phyloP scores from a whole-genome alignment of 2,113 vertebrate genomes.

The Sphaerodactylus townsendi region DNA sequence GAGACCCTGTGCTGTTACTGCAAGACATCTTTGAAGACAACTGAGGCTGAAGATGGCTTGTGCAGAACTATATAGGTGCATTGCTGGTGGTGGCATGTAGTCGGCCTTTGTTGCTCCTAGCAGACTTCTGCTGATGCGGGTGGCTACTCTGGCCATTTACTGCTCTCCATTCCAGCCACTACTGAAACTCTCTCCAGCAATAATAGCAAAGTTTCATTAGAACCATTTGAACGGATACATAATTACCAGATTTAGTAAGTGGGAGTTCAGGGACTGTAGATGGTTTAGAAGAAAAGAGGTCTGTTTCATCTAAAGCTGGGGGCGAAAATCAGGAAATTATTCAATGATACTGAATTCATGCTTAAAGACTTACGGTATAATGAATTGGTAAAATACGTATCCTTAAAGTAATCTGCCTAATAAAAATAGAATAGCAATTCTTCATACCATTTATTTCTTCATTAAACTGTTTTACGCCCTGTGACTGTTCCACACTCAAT shows the following conservation, averaged over 20 bases:
- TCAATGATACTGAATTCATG: background rate
- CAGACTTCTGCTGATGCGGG: no score
- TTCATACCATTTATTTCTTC: background rate
- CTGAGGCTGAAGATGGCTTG: no score
- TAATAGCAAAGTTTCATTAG: background rate
- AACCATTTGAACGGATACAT: background rate
- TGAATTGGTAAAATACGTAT: background rate
- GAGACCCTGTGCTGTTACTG: no score
- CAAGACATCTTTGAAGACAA: no score
- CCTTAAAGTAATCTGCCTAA: background rate
- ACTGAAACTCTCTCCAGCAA: background rate
- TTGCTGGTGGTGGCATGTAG: background rate
- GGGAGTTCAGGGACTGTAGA: background rate
- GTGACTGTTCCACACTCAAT: background rate
- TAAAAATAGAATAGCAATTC: background rate
- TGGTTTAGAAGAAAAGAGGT: background rate
- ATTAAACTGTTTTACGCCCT: background rate
- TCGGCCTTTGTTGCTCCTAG: no score
- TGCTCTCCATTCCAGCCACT: background rate
- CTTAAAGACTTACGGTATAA: background rate
- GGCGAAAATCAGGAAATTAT: background rate
- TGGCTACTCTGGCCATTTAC: background rate
- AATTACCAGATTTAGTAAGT: slow-evolving; percentile 16
- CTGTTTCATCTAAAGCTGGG: slow-evolving; percentile 8
- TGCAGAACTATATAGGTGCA: background rate